These are phyloP conservation scores for Drosophila obscura DNA, from an alignment of 1,140 invertebrate genomes.

Conservation along the genomic window DNA sequence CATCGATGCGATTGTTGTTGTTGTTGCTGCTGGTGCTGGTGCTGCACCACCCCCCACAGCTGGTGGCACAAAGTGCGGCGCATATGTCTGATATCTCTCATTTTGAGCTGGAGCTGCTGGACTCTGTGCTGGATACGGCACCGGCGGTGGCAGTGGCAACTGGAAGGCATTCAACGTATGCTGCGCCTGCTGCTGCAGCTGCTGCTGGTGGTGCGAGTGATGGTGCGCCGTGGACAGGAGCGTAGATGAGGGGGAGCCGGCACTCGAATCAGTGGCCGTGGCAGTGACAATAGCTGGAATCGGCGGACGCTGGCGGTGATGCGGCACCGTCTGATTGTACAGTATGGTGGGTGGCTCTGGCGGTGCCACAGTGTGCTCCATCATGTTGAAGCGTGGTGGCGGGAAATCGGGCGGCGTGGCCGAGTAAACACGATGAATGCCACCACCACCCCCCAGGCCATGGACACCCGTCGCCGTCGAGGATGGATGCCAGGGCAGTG, in stretches of 20 bases:
- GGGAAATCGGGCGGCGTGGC: conserved; percentile 77
- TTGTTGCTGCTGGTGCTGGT: conserved; percentile 14
- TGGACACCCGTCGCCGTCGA: conserved; percentile 6
- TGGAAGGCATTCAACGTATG: conserved; percentile 59
- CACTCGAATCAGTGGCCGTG: conserved; percentile 37
- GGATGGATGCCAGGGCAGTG: conserved; percentile 58
- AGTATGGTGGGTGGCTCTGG: conserved; percentile 71
- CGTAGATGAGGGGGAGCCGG: conserved; percentile 2
- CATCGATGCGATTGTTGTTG: conserved; percentile 42
- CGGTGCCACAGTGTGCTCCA: conserved; percentile 67
- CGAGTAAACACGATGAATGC: conserved; percentile 62
- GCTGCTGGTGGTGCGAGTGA: conserved; percentile 60
- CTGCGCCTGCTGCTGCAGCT: conserved; percentile 52
- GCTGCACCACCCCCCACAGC: conserved; percentile 29
- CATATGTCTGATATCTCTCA: conserved; percentile 69
- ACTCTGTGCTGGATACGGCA: conserved; percentile 11
- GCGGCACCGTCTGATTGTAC: conserved; percentile 65
- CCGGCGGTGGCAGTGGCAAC: conserved; percentile 50
- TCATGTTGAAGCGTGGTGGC: conserved; percentile 61
- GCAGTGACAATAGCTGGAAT: conserved; percentile 28
- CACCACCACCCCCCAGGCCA: not conserved
- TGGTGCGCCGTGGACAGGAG: conserved; percentile 58
- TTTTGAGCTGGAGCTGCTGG: conserved; percentile 35
- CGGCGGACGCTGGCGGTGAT: conserved; percentile 28
- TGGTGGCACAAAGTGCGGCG: conserved; percentile 62